Base-by-base conservation (phyloP, 2,797 vertebrate species). In the Euthynnus affinis region DNA sequence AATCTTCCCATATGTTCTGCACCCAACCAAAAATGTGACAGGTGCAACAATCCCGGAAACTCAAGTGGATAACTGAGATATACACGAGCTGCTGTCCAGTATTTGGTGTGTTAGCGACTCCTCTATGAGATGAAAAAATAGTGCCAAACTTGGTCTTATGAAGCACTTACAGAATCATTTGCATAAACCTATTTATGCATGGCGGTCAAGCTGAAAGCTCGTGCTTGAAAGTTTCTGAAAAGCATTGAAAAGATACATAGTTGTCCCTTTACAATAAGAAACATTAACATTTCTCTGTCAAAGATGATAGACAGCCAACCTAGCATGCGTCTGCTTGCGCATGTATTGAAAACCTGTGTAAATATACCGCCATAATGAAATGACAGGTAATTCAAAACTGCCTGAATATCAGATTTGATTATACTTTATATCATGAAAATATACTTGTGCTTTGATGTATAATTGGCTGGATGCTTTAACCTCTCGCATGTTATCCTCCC, bases 1-100 rank as follows among this genome's bases (percentile, higher is more conserved):
- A 74, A 79, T 86, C 76, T 29, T 64, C 14, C 74, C 66, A 72
- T 62, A 64, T 63, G 64, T 23, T 71, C 9, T 56, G 12, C 10
- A 42, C 14, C n/a, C 5, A 48, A 48, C 9, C 20, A 29, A 15
- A 55, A 9, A 64, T 12, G 5, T 57, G 40, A 73, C 9, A 6
- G 20, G 6, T 44, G 55, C 60, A 42, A 18, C 42, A 34, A 15
- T 42, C n/a, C 20, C 52, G 40, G 48, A 55, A 74, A 25, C 6
- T 51, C 17, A 7, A 15, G n/a, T 1, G 29, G 51, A n/a, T 15
- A 42, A 34, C 18, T 44, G 15, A 67, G 32, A 58, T 14, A 15
- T 23, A 48, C 22, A 51, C 46, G 42, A 18, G 23, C 42, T 32
- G 23, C 63, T 63, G 17, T 63, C 23, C 25, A 49, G 3, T 27